Evolutionary conservation across 2,113 vertebrate genomes (phyloP), one percentile per base, ranked within the genome.

Genomic region (Poecilia latipinna): DNA sequence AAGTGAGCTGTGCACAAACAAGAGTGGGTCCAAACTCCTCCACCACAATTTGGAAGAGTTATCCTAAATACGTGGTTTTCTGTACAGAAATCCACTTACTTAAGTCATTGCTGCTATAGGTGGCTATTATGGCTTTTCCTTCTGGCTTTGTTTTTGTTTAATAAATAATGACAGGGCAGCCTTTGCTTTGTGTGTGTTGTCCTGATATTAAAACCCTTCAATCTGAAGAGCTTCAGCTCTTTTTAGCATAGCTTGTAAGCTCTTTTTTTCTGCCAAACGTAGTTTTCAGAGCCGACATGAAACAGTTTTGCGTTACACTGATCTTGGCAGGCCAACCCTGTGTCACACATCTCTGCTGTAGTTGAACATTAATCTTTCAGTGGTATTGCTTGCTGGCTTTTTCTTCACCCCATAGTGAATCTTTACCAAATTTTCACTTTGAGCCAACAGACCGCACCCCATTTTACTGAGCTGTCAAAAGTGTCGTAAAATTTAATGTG

Each of bases 361-460:
- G 86, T 89, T 87, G 87, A 90, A 87, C 81, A 88, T 91, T 86
- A 88, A 89, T 92, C 86, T 74, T 48, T 63, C n/a, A 31, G 72
- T 54, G 79, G 78, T 83, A 67, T 69, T 73, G 67, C 51, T 68
- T 78, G 72, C 68, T 39, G 44, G 42, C 1, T 37, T 35, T 2
- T 0, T 54, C 61, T 31, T 68, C 64, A 65, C 72, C 42, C 3
- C 0, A 62, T 17, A 4, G 48, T 17, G 26, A 61, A 37, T 68
- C 54, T 66, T 73, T 48, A 37, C 26, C 61, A 54, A 29, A 3
- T 63, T 82, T 65, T 32, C 62, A 48, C 71, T 74, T 31, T 39
- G 65, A 81, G 78, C 74, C 64, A 51, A 15, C 62, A 6, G 54
- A 33, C 67, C 32, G 6, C 70, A 8, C 75, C 54, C 69, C 42